A percentile compares a stretch with the other conserved stretches of the same genome.
These are phyloP conservation scores for Sardina pilchardus DNA, from an alignment of 2,113 vertebrate genomes.

Conservation along the genomic window DNA sequence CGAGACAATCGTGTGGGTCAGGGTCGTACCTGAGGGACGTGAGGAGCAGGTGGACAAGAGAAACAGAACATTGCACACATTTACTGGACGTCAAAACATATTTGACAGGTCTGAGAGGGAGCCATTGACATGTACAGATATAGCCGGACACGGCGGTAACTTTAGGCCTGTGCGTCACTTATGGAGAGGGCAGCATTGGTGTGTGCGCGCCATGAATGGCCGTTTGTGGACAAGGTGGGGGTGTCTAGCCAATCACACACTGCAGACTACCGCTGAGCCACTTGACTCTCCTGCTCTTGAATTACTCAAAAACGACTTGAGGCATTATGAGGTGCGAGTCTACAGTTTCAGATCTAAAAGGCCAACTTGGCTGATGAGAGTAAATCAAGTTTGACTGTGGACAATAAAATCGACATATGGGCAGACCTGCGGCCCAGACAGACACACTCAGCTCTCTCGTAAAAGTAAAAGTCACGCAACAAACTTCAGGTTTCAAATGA, in stretches of 20 bases:
- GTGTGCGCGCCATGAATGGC: not conserved
- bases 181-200: not conserved
- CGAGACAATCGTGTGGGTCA: conserved; percentile 17
- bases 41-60: not conserved
- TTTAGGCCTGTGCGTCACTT: not conserved
- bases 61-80: not conserved
- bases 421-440: not conserved
- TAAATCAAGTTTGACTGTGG: not conserved
- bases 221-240: conserved; percentile 6
- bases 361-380: not conserved
- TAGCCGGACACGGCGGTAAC: conserved; percentile 2
- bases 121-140: conserved; percentile 12
- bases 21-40: conserved; percentile 38
- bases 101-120: conserved; percentile 10
- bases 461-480: conserved; percentile 1
- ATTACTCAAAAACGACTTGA: conserved; percentile 13
- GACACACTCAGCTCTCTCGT: not conserved
- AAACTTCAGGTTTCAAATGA: not conserved
- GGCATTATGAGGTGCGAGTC: not conserved
- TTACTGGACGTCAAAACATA: not conserved
- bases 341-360: not conserved
- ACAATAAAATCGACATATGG: not conserved
- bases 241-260: not conserved
- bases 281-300: not conserved
- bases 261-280: not conserved